A percentile compares a stretch with the other conserved stretches of the same genome.
phyloP scores from a whole-genome alignment of 2,888 invertebrate species.

The Cataglyphis rosenhaueri region DNA sequence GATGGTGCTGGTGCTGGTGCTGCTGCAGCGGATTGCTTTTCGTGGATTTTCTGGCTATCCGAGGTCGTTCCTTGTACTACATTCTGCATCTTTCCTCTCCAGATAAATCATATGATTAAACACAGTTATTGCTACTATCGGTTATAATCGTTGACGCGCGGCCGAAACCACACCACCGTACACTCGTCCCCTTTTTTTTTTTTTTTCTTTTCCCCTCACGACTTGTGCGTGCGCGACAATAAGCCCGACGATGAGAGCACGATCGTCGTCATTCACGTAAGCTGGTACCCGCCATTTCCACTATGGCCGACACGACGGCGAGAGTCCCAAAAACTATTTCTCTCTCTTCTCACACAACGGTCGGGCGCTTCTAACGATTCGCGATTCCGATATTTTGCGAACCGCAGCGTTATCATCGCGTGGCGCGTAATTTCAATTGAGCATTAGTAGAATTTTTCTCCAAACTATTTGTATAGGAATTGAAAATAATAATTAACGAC shows the following conservation, averaged over 20 bases:
- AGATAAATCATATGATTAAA: conserved; percentile 86
- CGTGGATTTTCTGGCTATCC: conserved; percentile 90
- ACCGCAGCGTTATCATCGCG: conserved; percentile 18
- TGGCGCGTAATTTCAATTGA: conserved; percentile 61
- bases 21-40: conserved; percentile 68
- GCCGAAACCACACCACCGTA: conserved; percentile 79
- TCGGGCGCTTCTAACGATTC: not conserved
- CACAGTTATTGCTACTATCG: conserved; percentile 81
- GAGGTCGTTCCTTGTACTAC: conserved; percentile 91
- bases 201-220: not conserved
- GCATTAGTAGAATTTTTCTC: too few relatives aligned
- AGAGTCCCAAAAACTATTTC: conserved; percentile 88
- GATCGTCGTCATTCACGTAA: conserved; percentile 86
- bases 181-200: conserved; percentile 73
- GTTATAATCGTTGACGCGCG: conserved; percentile 73
- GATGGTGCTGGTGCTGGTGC: not conserved
- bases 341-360: conserved; percentile 85
- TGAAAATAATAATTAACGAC: too few relatives aligned
- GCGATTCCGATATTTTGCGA: conserved; percentile 62
- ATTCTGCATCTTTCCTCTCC: conserved; percentile 96
- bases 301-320: conserved; percentile 88
- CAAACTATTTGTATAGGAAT: too few relatives aligned
- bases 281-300: conserved; percentile 91
- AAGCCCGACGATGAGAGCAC: conserved; percentile 75
- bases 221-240: conserved; percentile 70